These are phyloP conservation scores for Cantharis nigra DNA, from an alignment of 2,888 invertebrate genomes.

Conservation along the genomic window DNA sequence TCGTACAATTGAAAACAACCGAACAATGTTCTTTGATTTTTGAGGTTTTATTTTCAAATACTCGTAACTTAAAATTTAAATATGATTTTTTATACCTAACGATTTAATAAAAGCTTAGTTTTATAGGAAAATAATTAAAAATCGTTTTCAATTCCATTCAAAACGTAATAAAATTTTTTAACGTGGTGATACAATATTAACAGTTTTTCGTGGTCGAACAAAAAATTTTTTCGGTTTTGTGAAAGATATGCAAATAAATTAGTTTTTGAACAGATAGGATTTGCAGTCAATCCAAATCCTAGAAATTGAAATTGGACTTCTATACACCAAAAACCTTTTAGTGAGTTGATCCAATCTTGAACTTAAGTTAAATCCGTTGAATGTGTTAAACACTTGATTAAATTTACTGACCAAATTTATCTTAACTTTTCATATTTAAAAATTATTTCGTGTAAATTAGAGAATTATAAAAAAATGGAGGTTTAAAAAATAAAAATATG, in stretches of 20 bases:
- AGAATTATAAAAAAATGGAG: background rate
- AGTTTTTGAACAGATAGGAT: conserved; percentile 11
- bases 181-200: background rate
- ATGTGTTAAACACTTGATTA: background rate
- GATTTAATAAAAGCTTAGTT: background rate
- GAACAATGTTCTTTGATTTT: background rate
- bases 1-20: background rate
- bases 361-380: background rate
- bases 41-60: background rate
- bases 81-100: background rate
- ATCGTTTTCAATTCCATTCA: background rate
- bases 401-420: background rate
- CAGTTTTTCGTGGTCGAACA: background rate
- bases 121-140: background rate
- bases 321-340: conserved; percentile 29
- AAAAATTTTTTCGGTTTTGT: background rate
- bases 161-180: background rate
- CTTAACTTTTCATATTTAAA: background rate
- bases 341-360: conserved; percentile 4
- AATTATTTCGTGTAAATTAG: background rate
- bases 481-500: background rate
- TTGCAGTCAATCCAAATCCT: conserved; percentile 19
- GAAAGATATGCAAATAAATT: conserved; percentile 11
- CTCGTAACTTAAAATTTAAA: background rate
- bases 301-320: conserved; percentile 24